Base-by-base conservation (phyloP, 2,113 vertebrate genomes). In the Gopherus flavomarginatus region DNA sequence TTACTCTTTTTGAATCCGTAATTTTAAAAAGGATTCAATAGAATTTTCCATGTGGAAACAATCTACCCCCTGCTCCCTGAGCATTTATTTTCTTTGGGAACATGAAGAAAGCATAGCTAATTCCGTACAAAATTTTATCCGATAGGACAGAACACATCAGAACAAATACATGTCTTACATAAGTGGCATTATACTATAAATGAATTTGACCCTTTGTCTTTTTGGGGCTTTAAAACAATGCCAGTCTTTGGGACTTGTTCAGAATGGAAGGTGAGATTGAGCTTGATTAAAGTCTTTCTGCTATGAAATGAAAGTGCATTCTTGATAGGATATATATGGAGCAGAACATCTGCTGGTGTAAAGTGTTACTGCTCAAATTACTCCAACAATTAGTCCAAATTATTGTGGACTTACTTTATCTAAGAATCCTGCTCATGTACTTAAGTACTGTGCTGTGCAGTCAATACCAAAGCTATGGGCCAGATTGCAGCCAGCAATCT, bases 1-100 rank as follows among this genome's bases (percentile, higher is more conserved):
- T 92, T 97, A 77, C 95, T 97, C 93, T 97, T 98, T 98, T 90
- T 97, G 87, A 98, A 96, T 97, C 94, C 96, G 94, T 93, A 94
- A 88, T 97, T 97, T 95, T 3, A 56, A 96, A 95, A 96, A 95
- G 91, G 5, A 72, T 96, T 93, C 88, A 81, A 72, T 82, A 91
- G 13, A 49, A 87, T 72, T 96, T 97, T 96, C 44, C 77, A 81
- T 85, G 56, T 93, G 82, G 91, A 98, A 98, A 49, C 50, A 95
- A 97, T 94, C 75, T 98, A 96, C 81, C 90, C 87, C 90, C 81
- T 95, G 50, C 88, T 94, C 62, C 54, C 89, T 88, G 96, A 96
- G 86, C 17, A 72, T 79, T 75, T 92, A 12, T 93, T 96, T 97
- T 88, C 75, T 95, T 88, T 88, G 56, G 19, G 44, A 79, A 90